These are phyloP conservation scores for Apogon hyalosoma DNA, from an alignment of 2,797 vertebrate species.

Conservation along the genomic window DNA sequence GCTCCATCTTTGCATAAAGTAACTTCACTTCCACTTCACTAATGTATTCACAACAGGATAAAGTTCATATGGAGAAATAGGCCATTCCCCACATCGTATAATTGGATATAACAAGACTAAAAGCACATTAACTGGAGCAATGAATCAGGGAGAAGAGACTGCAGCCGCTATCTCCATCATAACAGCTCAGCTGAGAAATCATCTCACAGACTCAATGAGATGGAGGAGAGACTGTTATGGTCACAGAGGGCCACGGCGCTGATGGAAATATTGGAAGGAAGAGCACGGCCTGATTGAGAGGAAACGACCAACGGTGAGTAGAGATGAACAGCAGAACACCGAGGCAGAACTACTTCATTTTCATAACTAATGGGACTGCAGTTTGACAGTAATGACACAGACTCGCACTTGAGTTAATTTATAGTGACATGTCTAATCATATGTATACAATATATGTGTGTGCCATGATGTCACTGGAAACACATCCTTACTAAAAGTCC, in stretches of 20 bases:
- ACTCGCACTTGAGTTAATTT: slow-evolving; percentile 1
- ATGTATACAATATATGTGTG: background rate
- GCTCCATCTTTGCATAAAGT: slow-evolving; percentile 19
- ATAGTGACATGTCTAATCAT: slow-evolving; percentile 8
- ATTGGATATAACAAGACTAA: slow-evolving; percentile 53
- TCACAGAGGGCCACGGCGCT: slow-evolving; percentile 11
- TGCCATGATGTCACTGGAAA: too few relatives aligned
- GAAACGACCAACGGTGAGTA: background rate
- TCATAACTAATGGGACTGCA: slow-evolving; percentile 31
- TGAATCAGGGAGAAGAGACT: slow-evolving; percentile 43
- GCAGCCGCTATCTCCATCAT: slow-evolving; percentile 44
- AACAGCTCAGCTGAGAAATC: slow-evolving; percentile 64
- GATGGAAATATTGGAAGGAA: slow-evolving; percentile 15
- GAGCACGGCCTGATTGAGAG: slow-evolving; percentile 5
- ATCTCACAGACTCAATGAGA: slow-evolving; percentile 36
- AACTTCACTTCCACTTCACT: slow-evolving; percentile 32
- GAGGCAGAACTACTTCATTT: slow-evolving; percentile 34
- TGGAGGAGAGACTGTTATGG: slow-evolving; percentile 26
- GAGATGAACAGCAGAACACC: slow-evolving; percentile 8
- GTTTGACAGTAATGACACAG: slow-evolving; percentile 27
- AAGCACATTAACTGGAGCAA: slow-evolving; percentile 45
- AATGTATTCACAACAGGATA: slow-evolving; percentile 32
- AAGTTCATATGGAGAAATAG: slow-evolving; percentile 43
- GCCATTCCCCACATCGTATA: slow-evolving; percentile 30
- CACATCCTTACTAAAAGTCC: background rate